Base-by-base conservation (phyloP, 2,113 vertebrate genomes). In the Ammodramus savannarum region DNA sequence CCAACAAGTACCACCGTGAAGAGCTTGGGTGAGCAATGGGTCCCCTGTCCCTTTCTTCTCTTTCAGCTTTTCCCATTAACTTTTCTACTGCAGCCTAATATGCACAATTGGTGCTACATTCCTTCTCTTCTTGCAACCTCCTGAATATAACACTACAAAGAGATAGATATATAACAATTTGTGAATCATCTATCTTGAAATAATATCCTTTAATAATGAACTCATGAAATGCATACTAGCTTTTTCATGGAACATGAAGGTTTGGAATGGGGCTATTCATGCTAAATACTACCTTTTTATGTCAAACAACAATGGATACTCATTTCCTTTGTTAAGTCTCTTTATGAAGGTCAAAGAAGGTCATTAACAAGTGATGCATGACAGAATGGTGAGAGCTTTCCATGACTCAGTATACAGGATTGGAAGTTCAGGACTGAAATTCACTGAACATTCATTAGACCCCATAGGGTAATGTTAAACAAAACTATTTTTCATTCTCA, bases 361-460 rank as follows among this genome's bases (percentile, higher is more conserved):
- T 84, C 79, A 78, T 63, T 80, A 82, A 48, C 7, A 90, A 94
- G 25, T 27, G 22, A 69, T 34, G 38, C 16, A 38, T 71, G 41
- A 71, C 25, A 76, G 41, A 90, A 88, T 8, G 7, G 16, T 43
- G 39, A 71, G 38, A 76, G 36, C 19, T 78, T 87, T 49, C 88
- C 55, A 85, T 71, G 46, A 73, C 29, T 83, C 85, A 85, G 21
- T 38, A 85, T 27, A 51, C 27, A 81, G n/a, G n/a, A 90, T 25
- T 93, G 55, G 84, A 89, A 94, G 62, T 51, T 94, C 89, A 94
- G 75, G 92, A 92, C 67, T 87, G 83, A 80, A 97, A 96, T 96
- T 91, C 66, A 87, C 25, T 84, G 78, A 95, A 86, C 41, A 85
- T 36, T 84, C 41, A 62, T 72, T 57, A 69, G 65, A 83, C 16